Conservation (phyloP, 2,797 vertebrate genomes). For the Thunnus albacares region DNA sequence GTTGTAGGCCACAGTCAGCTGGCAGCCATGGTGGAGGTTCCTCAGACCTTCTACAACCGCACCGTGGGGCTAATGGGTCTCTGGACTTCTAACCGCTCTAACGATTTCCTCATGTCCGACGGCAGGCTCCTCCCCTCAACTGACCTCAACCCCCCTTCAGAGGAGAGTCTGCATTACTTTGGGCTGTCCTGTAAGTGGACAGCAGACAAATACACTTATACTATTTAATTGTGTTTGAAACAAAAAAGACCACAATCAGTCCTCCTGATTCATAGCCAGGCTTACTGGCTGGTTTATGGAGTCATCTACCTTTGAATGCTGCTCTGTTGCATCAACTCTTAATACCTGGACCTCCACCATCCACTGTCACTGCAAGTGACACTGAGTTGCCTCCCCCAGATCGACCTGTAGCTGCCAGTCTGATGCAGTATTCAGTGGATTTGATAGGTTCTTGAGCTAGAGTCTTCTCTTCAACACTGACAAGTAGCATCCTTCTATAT, state of each 20-base stretch:
- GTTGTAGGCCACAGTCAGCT: constrained; percentile 68
- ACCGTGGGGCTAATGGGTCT: constrained; percentile 89
- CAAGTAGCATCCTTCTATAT: no score
- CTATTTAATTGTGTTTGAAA: neutral
- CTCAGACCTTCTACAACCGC: constrained; percentile 86
- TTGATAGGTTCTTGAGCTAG: neutral
- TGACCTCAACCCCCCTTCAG: constrained; percentile 72
- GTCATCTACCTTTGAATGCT: no score
- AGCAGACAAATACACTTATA: neutral
- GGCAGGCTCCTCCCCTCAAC: constrained; percentile 69
- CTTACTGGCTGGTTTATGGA: no score
- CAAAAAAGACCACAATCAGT: neutral
- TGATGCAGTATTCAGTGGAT: neutral
- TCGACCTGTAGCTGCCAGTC: neutral
- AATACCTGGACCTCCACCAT: neutral
- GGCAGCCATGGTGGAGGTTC: constrained; percentile 81
- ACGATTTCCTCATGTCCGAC: constrained; percentile 88
- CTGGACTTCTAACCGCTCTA: constrained; percentile 83
- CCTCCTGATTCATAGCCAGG: no score
- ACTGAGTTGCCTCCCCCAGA: neutral
- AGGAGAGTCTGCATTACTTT: constrained; percentile 81
- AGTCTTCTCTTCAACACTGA: neutral
- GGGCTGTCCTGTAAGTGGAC: constrained; percentile 88
- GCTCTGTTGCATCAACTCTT: neutral
- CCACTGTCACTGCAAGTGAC: neutral